Percentiles rank a stretch among this genome's conserved stretches.
phyloP scores from a whole-genome alignment of 2,888 invertebrate genomes.

The Bhutanitis thaidina region DNA sequence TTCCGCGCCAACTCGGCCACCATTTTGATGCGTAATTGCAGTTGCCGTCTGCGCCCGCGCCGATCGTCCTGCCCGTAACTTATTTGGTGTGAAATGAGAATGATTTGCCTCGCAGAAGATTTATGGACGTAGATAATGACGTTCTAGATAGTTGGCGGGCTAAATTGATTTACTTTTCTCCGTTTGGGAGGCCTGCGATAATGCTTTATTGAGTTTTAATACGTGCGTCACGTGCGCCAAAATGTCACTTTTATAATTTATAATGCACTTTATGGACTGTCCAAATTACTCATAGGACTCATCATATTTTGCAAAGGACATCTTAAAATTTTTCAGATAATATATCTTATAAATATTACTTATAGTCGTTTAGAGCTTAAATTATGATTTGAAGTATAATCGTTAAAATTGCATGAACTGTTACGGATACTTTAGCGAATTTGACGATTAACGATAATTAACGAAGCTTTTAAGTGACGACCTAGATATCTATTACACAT shows the following conservation, averaged over 20 bases:
- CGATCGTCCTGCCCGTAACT: slow-evolving; percentile 47
- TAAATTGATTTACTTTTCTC: slow-evolving; percentile 33
- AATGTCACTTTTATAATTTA: slow-evolving; percentile 4
- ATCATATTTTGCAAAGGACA: too few species aligned
- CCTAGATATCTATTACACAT: too few species aligned
- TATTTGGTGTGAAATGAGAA: slow-evolving; percentile 74
- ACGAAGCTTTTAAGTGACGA: too few species aligned
- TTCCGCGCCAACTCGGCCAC: slow-evolving; percentile 31
- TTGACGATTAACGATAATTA: too few species aligned
- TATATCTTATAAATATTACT: too few species aligned
- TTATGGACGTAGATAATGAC: slow-evolving; percentile 58
- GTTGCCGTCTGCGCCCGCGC: slow-evolving; percentile 36
- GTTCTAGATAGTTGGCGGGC: slow-evolving; percentile 35
- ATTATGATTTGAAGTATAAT: too few species aligned
- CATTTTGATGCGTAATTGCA: slow-evolving; percentile 58
- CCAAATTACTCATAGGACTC: too few species aligned
- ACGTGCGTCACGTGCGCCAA: slow-evolving; percentile 19
- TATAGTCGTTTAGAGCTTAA: too few species aligned
- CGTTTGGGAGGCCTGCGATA: slow-evolving; percentile 18
- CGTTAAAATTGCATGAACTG: too few species aligned
- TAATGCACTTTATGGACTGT: too few species aligned
- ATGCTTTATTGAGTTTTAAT: slow-evolving; percentile 22
- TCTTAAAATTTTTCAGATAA: too few species aligned
- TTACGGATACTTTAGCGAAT: too few species aligned
- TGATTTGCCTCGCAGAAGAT: slow-evolving; percentile 63